phyloP scores from a whole-genome alignment of 1,140 invertebrate species.

The Hypsibius dujardini region DNA sequence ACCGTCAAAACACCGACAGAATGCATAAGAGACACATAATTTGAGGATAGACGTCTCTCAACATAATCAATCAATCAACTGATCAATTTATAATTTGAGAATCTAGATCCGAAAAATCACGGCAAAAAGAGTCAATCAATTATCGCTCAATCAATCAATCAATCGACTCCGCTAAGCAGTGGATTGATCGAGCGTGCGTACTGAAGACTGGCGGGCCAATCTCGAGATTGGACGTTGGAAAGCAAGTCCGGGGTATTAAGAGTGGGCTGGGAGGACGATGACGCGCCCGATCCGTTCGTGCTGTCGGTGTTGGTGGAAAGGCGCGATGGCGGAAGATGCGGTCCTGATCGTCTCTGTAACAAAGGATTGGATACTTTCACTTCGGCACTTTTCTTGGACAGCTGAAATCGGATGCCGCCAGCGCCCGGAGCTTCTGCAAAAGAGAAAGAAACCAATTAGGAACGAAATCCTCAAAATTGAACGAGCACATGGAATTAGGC shows the following conservation, averaged over 20 bases:
- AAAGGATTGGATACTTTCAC: constrained; percentile 15
- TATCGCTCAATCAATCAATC: background rate
- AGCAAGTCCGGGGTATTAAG: background rate
- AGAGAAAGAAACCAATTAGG: background rate
- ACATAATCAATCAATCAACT: no score
- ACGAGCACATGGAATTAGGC: background rate
- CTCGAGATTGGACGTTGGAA: background rate
- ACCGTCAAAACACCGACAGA: no score
- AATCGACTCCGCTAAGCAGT: background rate
- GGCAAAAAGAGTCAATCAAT: background rate
- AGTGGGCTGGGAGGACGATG: background rate
- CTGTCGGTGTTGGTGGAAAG: no score
- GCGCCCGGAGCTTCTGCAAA: constrained; percentile 22
- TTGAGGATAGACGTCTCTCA: no score
- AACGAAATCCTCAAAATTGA: no score
- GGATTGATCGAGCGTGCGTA: background rate
- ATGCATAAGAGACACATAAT: no score
- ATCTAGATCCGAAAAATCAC: no score
- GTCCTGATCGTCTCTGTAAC: background rate
- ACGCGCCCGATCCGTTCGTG: background rate
- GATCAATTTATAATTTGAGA: no score
- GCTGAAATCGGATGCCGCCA: constrained; percentile 22
- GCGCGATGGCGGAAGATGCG: no score
- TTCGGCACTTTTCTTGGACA: constrained; percentile 20
- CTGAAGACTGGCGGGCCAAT: constrained; percentile 3